phyloP scores from a whole-genome alignment of 1,140 invertebrate genomes.

The Nasonia giraulti region DNA sequence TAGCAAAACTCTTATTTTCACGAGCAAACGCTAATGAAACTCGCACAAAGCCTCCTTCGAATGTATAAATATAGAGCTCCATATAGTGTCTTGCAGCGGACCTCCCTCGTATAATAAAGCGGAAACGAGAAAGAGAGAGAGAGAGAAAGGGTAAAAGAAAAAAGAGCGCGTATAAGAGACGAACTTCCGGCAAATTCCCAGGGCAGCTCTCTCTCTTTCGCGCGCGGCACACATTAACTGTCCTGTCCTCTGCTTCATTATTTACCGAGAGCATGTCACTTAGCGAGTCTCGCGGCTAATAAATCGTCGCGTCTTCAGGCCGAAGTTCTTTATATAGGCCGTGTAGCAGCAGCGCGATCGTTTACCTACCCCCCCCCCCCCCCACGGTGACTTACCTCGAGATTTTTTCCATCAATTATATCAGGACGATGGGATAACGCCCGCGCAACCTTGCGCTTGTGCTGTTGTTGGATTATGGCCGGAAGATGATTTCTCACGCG shows the following conservation, averaged over 20 bases:
- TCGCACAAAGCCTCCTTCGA: not conserved
- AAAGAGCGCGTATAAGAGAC: not conserved
- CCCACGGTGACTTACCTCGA: not conserved
- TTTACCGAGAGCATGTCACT: constrained; percentile 50
- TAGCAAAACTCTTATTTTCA: no score
- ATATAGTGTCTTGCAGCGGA: not conserved
- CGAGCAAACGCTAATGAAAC: not conserved
- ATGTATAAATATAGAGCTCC: no score
- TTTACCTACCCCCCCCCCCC: not conserved
- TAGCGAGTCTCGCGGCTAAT: constrained; percentile 42
- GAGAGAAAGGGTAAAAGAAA: not conserved
- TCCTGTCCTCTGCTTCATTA: constrained; percentile 39
- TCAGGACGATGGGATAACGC: no score
- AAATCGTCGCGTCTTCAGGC: constrained; percentile 40
- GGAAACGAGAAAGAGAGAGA: not conserved
- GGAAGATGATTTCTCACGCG: no score
- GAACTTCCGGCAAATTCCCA: not conserved
- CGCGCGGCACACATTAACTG: not conserved
- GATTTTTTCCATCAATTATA: constrained; percentile 39
- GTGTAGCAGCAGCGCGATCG: not conserved
- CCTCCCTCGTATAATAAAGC: not conserved
- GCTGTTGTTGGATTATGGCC: not conserved
- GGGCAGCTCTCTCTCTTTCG: not conserved
- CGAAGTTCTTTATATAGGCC: not conserved
- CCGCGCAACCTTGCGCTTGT: not conserved